Base-by-base conservation (phyloP, 2,888 invertebrate genomes). In the Drosophila atroscutellata region DNA sequence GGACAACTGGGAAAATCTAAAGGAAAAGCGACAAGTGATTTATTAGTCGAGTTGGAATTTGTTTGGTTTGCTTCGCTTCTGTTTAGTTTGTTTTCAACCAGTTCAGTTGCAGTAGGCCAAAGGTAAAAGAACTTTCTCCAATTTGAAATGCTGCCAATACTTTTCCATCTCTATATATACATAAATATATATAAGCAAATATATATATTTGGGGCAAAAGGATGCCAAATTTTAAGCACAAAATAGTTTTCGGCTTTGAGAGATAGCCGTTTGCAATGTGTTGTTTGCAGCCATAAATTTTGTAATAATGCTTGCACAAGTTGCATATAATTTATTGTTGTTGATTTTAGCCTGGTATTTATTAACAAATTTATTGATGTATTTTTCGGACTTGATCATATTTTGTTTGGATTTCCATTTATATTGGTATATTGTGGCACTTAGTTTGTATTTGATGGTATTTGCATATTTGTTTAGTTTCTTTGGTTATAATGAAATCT, bases 101-200 rank as follows among this genome's bases (percentile, higher is more conserved):
- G 72, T 45, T 57, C 32, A 26, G 54, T 47, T 42, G 57, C 76
- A 88, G 68, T 86, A 80, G 84, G 89, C 89, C 89, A 84, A 90
- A 89, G 89, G 84, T 90, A 86, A 89, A 80, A 80, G 90, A 90
- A 84, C 90, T 86, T 80, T 72, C 51, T 24, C 52, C 57, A 59
- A 32, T 70, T 82, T 89, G 89, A 89, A 84, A 67, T 69, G 70
- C 47, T 88, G 89, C 83, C 84, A 88, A 89, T 88, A 77, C n/a
- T 30, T 42, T 26, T 45, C 28, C 18, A 60, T 56, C 45, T 15
- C 7, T 15, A 36, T n/a, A 42, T 36, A 52, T 42, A 26, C 9
- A 54, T 11, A 54, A 37, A 54, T 56, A 26, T 28, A 37, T 39
- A 28, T 24, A 51, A 8, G 24, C 15, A 49, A 34, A 42, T 15